These are phyloP conservation scores for Drosophila kambysellisi DNA, from an alignment of 2,888 invertebrate genomes.

Conservation along the genomic window DNA sequence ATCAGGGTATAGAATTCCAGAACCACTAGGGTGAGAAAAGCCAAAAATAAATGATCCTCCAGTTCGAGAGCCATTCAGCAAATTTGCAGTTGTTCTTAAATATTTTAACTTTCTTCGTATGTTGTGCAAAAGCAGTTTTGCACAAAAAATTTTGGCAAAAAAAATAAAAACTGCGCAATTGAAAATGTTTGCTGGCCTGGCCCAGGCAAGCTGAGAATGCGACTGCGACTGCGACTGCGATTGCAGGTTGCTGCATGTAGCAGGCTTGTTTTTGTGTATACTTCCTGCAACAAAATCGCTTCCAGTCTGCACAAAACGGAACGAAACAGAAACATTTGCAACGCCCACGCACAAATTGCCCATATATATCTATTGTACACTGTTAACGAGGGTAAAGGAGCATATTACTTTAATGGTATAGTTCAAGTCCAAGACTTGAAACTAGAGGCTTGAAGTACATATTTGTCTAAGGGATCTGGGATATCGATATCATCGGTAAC, in stretches of 20 bases:
- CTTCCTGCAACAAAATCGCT: conserved; percentile 38
- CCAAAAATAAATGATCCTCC: conserved; percentile 33
- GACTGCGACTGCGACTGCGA: conserved; percentile 36
- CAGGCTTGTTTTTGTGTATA: conserved; percentile 29
- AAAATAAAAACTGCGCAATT: conserved; percentile 15
- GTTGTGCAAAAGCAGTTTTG: neutral
- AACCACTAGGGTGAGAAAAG: conserved; percentile 24
- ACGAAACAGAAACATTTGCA: conserved; percentile 9
- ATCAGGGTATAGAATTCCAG: conserved; percentile 35
- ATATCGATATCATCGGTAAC: neutral
- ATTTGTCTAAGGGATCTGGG: neutral
- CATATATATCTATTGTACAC: neutral
- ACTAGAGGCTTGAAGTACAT: neutral
- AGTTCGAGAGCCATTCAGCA: conserved; percentile 42
- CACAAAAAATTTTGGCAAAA: neutral
- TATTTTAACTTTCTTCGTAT: neutral
- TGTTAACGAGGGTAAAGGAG: neutral
- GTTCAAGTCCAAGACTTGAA: neutral
- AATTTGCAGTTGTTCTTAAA: neutral
- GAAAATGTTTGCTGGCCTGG: conserved; percentile 8
- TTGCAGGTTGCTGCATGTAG: conserved; percentile 34
- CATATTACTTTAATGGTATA: neutral
- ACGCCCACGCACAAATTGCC: conserved; percentile 51
- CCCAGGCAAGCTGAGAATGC: conserved; percentile 33
- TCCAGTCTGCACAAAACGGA: conserved; percentile 62